Percentiles rank a stretch among this genome's conserved stretches.
These are phyloP conservation scores for Nomada fucata DNA, from an alignment of 2,888 invertebrate species.

Conservation along the genomic window DNA sequence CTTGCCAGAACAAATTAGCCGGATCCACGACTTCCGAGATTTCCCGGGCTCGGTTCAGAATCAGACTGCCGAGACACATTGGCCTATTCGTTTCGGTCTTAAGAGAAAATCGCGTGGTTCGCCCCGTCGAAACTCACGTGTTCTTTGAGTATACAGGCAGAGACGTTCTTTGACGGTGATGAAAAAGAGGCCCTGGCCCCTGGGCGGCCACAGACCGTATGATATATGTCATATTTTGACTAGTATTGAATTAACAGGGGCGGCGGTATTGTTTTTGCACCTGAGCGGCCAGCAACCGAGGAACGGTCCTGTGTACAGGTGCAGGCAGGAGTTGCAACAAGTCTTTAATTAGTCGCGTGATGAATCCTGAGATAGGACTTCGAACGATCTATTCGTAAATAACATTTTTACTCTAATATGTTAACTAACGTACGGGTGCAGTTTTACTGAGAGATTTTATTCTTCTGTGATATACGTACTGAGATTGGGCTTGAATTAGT, in stretches of 20 bases:
- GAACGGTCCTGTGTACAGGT: not conserved
- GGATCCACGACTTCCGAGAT: constrained; percentile 59
- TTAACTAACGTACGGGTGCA: constrained; percentile 59
- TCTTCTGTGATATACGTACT: not conserved
- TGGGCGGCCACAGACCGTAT: no score
- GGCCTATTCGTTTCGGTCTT: constrained; percentile 60
- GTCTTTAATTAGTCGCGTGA: constrained; percentile 59
- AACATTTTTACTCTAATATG: constrained; percentile 67
- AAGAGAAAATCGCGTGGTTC: constrained; percentile 49
- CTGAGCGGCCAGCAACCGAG: no score
- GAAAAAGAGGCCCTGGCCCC: no score
- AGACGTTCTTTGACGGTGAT: no score
- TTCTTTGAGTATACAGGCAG: constrained; percentile 54
- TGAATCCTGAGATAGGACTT: constrained; percentile 61
- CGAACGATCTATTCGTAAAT: constrained; percentile 63
- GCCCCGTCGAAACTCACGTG: constrained; percentile 16
- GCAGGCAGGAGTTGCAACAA: constrained; percentile 38
- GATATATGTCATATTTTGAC: no score
- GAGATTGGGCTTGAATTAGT: no score
- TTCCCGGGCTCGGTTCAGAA: constrained; percentile 50
- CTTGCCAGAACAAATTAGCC: constrained; percentile 58
- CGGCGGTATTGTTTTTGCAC: no score
- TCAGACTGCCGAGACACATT: constrained; percentile 44
- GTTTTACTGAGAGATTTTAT: constrained; percentile 46
- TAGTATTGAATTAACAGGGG: no score